These are phyloP conservation scores for Tapirus indicus DNA, from an alignment of 2,797 vertebrate species.

Conservation along the genomic window DNA sequence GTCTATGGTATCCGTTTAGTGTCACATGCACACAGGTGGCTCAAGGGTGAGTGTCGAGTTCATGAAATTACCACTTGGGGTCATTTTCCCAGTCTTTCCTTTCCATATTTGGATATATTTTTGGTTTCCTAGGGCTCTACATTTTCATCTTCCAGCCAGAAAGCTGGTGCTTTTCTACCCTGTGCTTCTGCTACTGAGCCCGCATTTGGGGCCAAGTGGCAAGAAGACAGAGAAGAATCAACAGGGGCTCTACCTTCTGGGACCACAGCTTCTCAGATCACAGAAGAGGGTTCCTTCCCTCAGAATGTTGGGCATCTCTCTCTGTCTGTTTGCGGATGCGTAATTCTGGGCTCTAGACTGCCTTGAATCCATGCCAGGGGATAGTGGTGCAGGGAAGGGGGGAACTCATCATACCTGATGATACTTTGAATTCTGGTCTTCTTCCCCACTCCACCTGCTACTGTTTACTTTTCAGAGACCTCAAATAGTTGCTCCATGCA, in stretches of 20 bases:
- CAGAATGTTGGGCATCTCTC: neutral
- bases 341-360: neutral
- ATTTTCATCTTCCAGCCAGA: neutral
- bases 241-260: accelerated
- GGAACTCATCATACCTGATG: neutral
- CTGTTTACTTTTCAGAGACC: neutral
- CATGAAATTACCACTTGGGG: accelerated
- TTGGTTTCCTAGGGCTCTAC: neutral
- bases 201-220: neutral
- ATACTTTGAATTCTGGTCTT: neutral
- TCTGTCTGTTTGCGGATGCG: accelerated
- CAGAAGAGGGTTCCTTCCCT: accelerated
- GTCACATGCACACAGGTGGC: too few species aligned
- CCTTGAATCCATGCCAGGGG: neutral
- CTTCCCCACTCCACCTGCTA: neutral
- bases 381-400: accelerated
- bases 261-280: neutral
- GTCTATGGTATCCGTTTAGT: neutral
- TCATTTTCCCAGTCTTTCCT: neutral
- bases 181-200: neutral
- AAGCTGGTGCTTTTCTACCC: neutral
- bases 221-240: neutral
- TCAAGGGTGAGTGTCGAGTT: neutral
- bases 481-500: accelerated
- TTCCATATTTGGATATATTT: neutral